Evolutionary conservation across 2,113 vertebrate species (phyloP).

Genomic region (Leptocoma aspasia): DNA sequence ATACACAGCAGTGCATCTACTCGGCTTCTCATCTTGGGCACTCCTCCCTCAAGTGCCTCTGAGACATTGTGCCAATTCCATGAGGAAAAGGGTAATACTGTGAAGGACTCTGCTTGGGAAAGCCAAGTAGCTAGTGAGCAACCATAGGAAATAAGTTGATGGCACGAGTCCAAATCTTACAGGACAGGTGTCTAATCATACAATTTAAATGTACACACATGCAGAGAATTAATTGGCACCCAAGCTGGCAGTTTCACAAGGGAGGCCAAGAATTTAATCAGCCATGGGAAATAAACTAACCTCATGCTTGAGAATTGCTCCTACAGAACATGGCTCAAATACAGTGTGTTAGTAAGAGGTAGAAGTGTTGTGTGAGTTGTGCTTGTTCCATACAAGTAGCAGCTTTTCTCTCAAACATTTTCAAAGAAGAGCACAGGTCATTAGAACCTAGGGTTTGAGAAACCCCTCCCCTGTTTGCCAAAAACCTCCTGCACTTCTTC

Average conservation of each 20-base stretch:
- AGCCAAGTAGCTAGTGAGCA: not conserved
- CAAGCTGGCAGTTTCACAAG: constrained; percentile 32
- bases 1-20: too few species aligned
- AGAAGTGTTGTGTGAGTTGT: not conserved
- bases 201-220: constrained; percentile 16
- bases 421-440: not conserved
- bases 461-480: not conserved
- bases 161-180: constrained; percentile 1
- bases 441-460: not conserved
- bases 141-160: not conserved
- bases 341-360: not conserved
- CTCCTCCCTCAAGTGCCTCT: not conserved
- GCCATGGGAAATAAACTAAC: constrained; percentile 26
- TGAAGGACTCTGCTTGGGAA: not conserved
- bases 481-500: not conserved
- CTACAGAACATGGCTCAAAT: not conserved
- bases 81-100: not conserved
- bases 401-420: not conserved
- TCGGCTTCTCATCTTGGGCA: not conserved
- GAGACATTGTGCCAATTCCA: not conserved
- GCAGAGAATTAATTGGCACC: constrained; percentile 45
- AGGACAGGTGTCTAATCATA: constrained; percentile 55
- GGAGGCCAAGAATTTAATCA: constrained; percentile 59
- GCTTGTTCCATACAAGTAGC: not conserved
- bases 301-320: not conserved